These are phyloP conservation scores for Campaea margaritaria DNA, from an alignment of 2,888 invertebrate species.

Conservation along the genomic window DNA sequence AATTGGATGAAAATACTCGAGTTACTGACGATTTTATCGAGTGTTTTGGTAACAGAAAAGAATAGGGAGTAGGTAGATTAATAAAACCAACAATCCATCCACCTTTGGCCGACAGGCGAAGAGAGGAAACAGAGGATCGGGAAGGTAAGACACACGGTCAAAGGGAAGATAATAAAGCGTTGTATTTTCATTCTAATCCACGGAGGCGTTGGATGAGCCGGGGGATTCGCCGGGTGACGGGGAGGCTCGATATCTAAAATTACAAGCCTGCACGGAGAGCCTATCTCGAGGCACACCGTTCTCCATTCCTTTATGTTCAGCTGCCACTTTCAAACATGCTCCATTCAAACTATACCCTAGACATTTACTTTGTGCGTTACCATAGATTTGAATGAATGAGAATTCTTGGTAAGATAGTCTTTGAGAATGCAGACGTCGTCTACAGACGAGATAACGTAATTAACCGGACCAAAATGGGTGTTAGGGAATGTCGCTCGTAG, in stretches of 20 bases:
- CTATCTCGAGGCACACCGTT: conserved; percentile 75
- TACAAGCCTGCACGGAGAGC: conserved; percentile 78
- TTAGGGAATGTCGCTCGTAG: conserved; percentile 44
- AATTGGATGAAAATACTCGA: conserved; percentile 11
- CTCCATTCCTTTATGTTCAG: conserved; percentile 77
- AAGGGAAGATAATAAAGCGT: conserved; percentile 81
- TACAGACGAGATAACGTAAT: conserved; percentile 29
- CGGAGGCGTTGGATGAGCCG: conserved; percentile 64
- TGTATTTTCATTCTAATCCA: conserved; percentile 82
- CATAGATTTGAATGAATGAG: conserved; percentile 61
- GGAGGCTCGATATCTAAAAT: conserved; percentile 81
- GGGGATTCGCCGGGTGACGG: conserved; percentile 59
- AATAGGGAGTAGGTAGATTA: conserved; percentile 56
- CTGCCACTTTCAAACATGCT: conserved; percentile 79
- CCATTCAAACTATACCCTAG: conserved; percentile 74
- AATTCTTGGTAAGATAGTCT: conserved; percentile 38
- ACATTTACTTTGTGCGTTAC: conserved; percentile 69
- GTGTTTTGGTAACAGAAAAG: conserved; percentile 49
- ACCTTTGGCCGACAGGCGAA: conserved; percentile 57
- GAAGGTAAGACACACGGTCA: conserved; percentile 79
- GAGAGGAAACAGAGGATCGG: conserved; percentile 59
- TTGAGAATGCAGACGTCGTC: conserved; percentile 48
- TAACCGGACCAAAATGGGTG: conserved; percentile 32
- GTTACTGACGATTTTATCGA: conserved; percentile 1
- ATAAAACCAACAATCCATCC: conserved; percentile 64